These are phyloP conservation scores for Protonibea diacanthus DNA, from an alignment of 2,797 vertebrate species.

Conservation along the genomic window DNA sequence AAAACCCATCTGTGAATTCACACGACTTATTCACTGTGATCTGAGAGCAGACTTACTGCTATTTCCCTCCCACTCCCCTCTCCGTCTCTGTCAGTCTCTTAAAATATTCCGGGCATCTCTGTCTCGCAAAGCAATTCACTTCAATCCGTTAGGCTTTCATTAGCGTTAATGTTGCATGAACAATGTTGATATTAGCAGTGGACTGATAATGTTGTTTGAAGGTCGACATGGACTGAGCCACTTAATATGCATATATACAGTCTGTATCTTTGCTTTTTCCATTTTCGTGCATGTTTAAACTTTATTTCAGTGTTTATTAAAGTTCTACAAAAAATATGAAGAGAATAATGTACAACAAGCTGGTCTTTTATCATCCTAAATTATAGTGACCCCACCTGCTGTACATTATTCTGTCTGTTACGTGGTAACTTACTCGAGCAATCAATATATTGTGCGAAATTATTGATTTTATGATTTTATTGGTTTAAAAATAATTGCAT, in stretches of 20 bases:
- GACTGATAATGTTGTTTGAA: constrained; percentile 63
- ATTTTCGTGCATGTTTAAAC: not conserved
- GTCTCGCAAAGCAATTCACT: constrained; percentile 51
- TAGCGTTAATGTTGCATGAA: constrained; percentile 73
- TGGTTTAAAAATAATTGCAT: too few species aligned
- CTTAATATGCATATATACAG: not conserved
- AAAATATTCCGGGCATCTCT: constrained; percentile 56
- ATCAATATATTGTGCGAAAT: too few species aligned
- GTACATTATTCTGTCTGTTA: too few species aligned
- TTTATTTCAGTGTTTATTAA: too few species aligned
- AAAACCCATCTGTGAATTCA: constrained; percentile 69
- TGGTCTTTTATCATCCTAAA: too few species aligned
- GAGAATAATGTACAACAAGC: too few species aligned
- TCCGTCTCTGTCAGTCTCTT: constrained; percentile 33
- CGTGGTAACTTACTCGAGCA: too few species aligned
- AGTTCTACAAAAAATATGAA: too few species aligned
- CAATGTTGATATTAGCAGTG: constrained; percentile 62
- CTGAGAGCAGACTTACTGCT: constrained; percentile 58
- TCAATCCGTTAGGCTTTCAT: constrained; percentile 70
- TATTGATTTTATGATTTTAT: too few species aligned
- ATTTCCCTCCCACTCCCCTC: constrained; percentile 45
- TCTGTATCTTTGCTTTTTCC: not conserved
- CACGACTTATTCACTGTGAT: constrained; percentile 63
- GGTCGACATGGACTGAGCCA: constrained; percentile 35
- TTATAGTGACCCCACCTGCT: too few species aligned